Conservation (phyloP, 2,888 invertebrate species). For the Melipona bicolor region DNA sequence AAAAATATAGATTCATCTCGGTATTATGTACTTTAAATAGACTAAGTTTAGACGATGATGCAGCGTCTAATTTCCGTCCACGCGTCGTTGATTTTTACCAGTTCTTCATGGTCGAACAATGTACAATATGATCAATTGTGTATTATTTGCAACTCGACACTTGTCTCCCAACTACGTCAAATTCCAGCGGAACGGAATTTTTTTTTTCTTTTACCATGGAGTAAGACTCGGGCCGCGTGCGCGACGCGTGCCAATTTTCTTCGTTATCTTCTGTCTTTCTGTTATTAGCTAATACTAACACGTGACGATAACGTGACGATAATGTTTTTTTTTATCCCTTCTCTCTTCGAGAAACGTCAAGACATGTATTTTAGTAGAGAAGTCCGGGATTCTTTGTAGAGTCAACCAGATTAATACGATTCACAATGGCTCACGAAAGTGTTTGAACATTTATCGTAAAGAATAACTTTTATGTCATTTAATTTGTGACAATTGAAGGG, state of each 20-base stretch:
- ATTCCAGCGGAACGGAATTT: slow-evolving; percentile 1
- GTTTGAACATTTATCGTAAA: background rate
- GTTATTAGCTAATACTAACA: slow-evolving; percentile 59
- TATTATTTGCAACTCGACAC: slow-evolving; percentile 14
- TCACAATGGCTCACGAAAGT: background rate
- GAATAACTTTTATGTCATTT: slow-evolving; percentile 8
- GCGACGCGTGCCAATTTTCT: slow-evolving; percentile 69
- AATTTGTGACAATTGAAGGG: background rate
- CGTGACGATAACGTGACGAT: slow-evolving; percentile 68
- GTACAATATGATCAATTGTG: background rate
- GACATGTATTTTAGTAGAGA: slow-evolving; percentile 32
- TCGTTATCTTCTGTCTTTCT: slow-evolving; percentile 36
- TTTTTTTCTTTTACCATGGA: slow-evolving; percentile 9
- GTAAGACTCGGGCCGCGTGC: slow-evolving; percentile 56
- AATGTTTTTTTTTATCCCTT: slow-evolving; percentile 18
- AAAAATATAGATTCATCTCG: slow-evolving; percentile 40
- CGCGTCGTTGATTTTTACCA: slow-evolving; percentile 23
- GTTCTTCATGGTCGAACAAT: background rate
- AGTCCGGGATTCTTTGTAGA: background rate
- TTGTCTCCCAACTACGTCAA: background rate
- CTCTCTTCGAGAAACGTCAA: background rate
- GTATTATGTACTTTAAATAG: slow-evolving; percentile 10
- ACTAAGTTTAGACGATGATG: slow-evolving; percentile 25
- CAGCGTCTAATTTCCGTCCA: slow-evolving; percentile 12
- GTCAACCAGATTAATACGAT: slow-evolving; percentile 21